Conservation (phyloP, 2,888 invertebrate genomes). For the Harmothoe impar region DNA sequence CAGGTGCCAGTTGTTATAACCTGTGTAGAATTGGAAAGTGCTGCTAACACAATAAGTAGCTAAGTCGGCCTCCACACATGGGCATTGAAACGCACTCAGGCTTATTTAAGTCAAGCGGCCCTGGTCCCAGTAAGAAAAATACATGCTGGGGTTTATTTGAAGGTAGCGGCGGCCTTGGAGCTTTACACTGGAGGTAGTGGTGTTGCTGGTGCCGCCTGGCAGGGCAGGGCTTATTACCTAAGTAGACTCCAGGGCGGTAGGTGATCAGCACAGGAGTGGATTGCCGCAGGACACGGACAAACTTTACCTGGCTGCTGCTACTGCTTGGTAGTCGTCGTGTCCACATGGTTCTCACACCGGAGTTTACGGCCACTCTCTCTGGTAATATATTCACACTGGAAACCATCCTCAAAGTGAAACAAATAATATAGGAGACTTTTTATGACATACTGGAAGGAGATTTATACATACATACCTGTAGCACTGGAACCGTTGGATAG, state of each 20-base stretch:
- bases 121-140: slow-evolving; percentile 27
- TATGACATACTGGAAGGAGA: not conserved
- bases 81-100: slow-evolving; percentile 39
- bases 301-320: not conserved
- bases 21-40: slow-evolving; percentile 5
- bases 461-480: too few species aligned
- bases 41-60: slow-evolving; percentile 45
- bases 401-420: not conserved
- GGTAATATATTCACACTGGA: not conserved
- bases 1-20: too few species aligned
- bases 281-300: not conserved
- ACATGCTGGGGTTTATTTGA: slow-evolving; percentile 17
- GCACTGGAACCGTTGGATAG: too few species aligned
- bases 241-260: not conserved
- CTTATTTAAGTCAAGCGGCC: slow-evolving; percentile 50
- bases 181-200: not conserved
- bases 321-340: not conserved
- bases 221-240: not conserved
- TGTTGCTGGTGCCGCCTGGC: not conserved
- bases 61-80: not conserved
- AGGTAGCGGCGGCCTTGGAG: not conserved
- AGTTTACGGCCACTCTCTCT: not conserved
- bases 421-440: not conserved
- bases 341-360: not conserved
- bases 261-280: slow-evolving; percentile 14